Base-by-base conservation (phyloP, 2,888 invertebrate species). In the Amphipoea lucens region DNA sequence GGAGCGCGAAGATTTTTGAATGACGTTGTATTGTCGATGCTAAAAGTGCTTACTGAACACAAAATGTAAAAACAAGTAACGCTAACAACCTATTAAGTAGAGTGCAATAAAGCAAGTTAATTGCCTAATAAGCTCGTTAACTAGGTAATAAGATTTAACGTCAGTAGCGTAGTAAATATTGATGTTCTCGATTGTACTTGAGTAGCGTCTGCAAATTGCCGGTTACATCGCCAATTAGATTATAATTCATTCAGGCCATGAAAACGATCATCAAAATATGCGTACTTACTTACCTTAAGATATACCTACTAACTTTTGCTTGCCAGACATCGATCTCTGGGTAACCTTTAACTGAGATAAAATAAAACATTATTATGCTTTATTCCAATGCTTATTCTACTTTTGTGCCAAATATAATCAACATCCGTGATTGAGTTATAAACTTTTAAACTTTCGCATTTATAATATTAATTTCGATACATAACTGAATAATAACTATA, bases 41-140 rank as follows among this genome's bases (percentile, higher is more conserved):
- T 14, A 85, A 82, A 82, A 80, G 71, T 72, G 85, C 2, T 84
- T 79, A n/a, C 17, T 51, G 7, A 40, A 76, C 42, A 57, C 23
- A 70, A 65, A 72, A 70, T 57, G 36, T 63, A 68, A 42, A 29
- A 63, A 42, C 48, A 63, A 45, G 62, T 17, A 40, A 40, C 6
- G 14, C 23, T 82, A 45, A 40, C 51, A 29, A 82, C 23, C 0
- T 60, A 9, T 17, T 20, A 72, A 68, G n/a, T 81, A 23, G 66
- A 74, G 23, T 72, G 62, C 69, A 86, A 78, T 65, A 51, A 79
- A 88, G 78, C 69, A 80, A 85, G 45, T 86, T 81, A 66, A 85
- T 7, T 45, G 82, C 63, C 14, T 81, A 69, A 81, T 85, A 69
- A 73, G 81, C 69, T 66, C 40, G 69, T 66, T 73, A 85, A 70